Conservation (phyloP, 92 coral and sea anemone genomes). For the Porites cylindrica region DNA sequence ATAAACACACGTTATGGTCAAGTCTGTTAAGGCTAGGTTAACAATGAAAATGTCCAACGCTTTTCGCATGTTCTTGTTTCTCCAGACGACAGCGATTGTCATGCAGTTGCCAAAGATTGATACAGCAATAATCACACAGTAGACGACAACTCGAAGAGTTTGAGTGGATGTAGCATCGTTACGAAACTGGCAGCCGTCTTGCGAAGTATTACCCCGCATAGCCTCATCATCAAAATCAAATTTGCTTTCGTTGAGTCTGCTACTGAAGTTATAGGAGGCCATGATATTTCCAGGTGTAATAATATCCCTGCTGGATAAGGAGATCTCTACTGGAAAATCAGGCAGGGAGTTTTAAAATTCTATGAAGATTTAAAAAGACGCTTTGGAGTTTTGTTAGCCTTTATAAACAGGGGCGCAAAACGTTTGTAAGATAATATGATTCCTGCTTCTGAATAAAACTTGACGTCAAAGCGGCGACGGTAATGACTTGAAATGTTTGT, state of each 20-base stretch:
- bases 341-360: neutral
- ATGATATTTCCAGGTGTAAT: neutral
- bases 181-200: conserved; percentile 17
- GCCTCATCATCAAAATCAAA: neutral
- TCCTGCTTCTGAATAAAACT: no score
- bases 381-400: neutral
- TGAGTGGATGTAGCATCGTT: neutral
- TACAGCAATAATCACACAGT: conserved; percentile 51
- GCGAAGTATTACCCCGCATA: neutral
- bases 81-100: conserved; percentile 43
- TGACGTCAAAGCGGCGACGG: no score
- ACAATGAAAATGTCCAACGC: conserved; percentile 48
- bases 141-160: conserved; percentile 25
- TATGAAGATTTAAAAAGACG: neutral
- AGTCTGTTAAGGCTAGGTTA: conserved; percentile 67
- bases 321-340: neutral
- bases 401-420: neutral
- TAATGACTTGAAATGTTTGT: no score
- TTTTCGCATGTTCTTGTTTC: conserved; percentile 27
- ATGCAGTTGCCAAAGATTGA: conserved; percentile 63
- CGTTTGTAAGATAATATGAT: no score
- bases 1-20: conserved; percentile 56
- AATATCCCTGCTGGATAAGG: neutral
- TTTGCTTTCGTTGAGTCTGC: neutral
- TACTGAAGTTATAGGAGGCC: neutral